phyloP scores from a whole-genome alignment of 2,113 vertebrate genomes.

The Hystrix brachyura region DNA sequence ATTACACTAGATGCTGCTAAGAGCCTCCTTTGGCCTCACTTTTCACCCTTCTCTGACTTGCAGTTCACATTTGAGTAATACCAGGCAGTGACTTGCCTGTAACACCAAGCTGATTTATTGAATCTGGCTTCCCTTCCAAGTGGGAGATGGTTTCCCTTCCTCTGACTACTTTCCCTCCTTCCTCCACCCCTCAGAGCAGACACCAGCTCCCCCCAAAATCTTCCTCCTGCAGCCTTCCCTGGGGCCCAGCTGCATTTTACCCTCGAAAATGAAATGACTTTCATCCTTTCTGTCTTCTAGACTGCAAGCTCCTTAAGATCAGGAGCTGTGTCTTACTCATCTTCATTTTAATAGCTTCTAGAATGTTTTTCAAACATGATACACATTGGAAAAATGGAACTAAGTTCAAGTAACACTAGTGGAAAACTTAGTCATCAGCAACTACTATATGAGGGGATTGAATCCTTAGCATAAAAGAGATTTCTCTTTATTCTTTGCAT shows the following conservation, averaged over 20 bases:
- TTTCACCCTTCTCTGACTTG: not conserved
- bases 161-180: rapidly evolving
- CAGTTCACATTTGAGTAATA: rapidly evolving
- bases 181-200: not conserved
- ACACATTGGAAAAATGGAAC: not conserved
- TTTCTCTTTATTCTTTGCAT: not conserved
- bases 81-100: not conserved
- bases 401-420: not conserved
- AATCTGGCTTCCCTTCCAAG: not conserved
- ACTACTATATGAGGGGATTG: not conserved
- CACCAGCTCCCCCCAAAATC: not conserved
- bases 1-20: not conserved
- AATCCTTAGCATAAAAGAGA: not conserved
- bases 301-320: not conserved
- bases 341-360: not conserved
- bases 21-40: not conserved
- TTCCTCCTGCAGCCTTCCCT: not conserved
- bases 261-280: not conserved
- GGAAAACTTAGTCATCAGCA: not conserved
- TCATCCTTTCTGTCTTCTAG: not conserved
- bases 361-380: not conserved
- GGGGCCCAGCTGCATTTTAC: not conserved
- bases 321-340: not conserved
- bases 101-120: not conserved
- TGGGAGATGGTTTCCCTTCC: not conserved